Evolutionary conservation across 2,113 vertebrate genomes (phyloP).

Genomic region (Rhynchopsitta pachyrhyncha): DNA sequence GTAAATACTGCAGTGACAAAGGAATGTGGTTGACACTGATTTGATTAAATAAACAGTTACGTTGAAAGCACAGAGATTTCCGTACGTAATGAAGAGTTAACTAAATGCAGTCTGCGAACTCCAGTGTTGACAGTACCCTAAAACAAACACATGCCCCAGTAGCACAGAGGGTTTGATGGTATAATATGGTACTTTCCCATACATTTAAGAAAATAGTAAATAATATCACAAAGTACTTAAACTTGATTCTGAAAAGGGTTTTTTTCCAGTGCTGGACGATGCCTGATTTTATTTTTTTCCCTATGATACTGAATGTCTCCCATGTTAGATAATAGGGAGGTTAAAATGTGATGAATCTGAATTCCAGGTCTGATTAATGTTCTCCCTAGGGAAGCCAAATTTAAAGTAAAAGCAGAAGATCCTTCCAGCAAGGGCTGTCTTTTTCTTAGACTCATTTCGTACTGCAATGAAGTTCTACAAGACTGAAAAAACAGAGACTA

Average conservation of each 20-base stretch:
- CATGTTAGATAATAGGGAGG: background rate
- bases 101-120: background rate
- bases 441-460: background rate
- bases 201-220: background rate
- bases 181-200: accelerated
- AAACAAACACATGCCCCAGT: background rate
- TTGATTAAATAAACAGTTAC: background rate
- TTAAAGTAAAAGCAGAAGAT: background rate
- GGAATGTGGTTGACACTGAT: background rate
- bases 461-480: background rate
- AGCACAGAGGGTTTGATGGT: background rate
- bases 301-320: background rate
- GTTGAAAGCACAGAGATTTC: background rate
- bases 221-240: background rate
- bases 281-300: background rate
- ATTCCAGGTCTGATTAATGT: background rate
- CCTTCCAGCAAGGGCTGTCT: background rate
- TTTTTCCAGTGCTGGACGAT: background rate
- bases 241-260: background rate
- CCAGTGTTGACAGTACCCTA: background rate
- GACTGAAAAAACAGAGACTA: background rate
- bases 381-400: background rate
- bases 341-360: background rate
- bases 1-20: background rate
- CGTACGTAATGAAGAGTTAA: background rate